A percentile compares a stretch with the other conserved stretches of the same genome.
These are phyloP conservation scores for Heliconius ethilla DNA, from an alignment of 2,888 invertebrate species.

Conservation along the genomic window DNA sequence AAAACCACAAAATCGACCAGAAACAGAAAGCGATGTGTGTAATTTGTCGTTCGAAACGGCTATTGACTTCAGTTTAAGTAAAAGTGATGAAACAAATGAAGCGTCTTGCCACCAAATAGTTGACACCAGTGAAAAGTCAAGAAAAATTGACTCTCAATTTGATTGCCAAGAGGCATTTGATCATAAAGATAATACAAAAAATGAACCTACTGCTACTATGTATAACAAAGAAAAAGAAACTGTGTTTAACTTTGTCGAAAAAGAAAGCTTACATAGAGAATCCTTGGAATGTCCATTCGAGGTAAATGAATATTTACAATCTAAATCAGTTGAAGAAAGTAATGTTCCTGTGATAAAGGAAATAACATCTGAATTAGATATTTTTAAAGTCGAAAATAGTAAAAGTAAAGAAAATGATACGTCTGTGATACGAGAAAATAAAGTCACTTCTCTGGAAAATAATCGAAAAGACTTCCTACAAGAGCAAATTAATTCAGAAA, in stretches of 20 bases:
- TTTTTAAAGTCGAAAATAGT: not conserved
- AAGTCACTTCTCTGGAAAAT: not conserved
- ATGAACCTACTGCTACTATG: not conserved
- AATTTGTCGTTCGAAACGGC: conserved; percentile 53
- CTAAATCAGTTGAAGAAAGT: conserved; percentile 15
- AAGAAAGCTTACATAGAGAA: not conserved
- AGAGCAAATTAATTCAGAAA: not conserved
- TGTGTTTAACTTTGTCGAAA: not conserved
- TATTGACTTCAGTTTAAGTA: conserved; percentile 68
- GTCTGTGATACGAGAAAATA: conserved; percentile 13
- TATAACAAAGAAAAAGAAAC: not conserved
- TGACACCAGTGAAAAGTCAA: not conserved
- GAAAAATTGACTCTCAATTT: not conserved
- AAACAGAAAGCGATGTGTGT: conserved; percentile 23
- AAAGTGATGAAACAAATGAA: conserved; percentile 46
- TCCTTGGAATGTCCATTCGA: not conserved
- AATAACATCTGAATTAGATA: not conserved
- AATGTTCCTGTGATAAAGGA: conserved; percentile 19
- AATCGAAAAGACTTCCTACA: not conserved
- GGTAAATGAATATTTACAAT: conserved; percentile 4
- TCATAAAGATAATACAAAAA: not conserved
- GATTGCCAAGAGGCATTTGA: not conserved
- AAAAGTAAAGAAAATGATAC: conserved; percentile 12
- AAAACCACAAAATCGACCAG: conserved; percentile 9
- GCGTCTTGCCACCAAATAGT: conserved; percentile 40